These are phyloP conservation scores for Pseudomyrmex sp. DNA, from an alignment of 1,140 invertebrate genomes.

Conservation along the genomic window DNA sequence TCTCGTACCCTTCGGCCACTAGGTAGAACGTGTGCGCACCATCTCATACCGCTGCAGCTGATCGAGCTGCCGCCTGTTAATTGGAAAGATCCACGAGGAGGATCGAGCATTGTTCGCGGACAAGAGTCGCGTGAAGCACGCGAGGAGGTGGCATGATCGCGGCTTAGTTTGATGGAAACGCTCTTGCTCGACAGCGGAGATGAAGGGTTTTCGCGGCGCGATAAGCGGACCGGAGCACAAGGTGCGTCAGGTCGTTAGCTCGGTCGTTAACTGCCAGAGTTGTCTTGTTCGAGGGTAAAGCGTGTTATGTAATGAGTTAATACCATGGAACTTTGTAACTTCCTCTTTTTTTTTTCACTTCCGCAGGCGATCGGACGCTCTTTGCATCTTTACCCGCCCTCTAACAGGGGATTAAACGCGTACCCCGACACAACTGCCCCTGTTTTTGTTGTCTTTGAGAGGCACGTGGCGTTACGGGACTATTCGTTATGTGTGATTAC, in stretches of 20 bases:
- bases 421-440: not conserved
- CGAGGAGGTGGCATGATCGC: constrained; percentile 58
- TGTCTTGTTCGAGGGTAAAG: constrained; percentile 46
- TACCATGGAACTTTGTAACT: constrained; percentile 32
- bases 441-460: constrained; percentile 10
- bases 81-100: constrained; percentile 74
- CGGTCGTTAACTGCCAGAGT: constrained; percentile 51
- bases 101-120: constrained; percentile 69
- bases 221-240: constrained; percentile 23
- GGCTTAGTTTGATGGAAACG: constrained; percentile 44
- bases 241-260: constrained; percentile 52
- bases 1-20: constrained; percentile 52
- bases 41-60: constrained; percentile 70
- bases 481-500: not conserved
- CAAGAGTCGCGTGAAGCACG: constrained; percentile 73
- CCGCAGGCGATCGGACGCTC: constrained; percentile 22
- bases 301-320: constrained; percentile 60
- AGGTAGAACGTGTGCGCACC: constrained; percentile 37
- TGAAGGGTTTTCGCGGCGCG: constrained; percentile 40
- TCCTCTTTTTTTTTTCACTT: constrained; percentile 28
- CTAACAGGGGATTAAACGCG: constrained; percentile 46
- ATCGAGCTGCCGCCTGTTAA: constrained; percentile 67
- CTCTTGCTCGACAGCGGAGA: constrained; percentile 51
- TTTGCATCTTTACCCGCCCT: constrained; percentile 36
- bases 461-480: constrained; percentile 25